Conservation (phyloP, 1,140 invertebrate genomes). For the Hestina assimilis region DNA sequence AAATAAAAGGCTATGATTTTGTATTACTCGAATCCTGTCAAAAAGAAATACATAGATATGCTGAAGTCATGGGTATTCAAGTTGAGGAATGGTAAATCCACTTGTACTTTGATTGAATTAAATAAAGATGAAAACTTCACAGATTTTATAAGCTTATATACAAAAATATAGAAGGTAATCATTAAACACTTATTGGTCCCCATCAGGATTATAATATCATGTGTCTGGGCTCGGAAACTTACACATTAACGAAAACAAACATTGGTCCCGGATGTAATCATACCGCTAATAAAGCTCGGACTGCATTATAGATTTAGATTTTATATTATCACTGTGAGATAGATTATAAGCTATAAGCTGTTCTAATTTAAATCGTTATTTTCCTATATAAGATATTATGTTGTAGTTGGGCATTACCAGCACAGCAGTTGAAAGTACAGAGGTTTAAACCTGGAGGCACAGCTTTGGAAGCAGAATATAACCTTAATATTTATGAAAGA, state of each 20-base stretch:
- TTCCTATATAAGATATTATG: too few species aligned
- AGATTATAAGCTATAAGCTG: too few species aligned
- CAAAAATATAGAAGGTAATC: too few species aligned
- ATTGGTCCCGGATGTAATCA: too few species aligned
- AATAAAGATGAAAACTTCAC: neutral
- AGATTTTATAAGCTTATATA: neutral
- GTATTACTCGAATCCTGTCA: conserved; percentile 89
- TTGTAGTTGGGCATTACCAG: conserved; percentile 86
- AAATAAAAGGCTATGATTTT: conserved; percentile 90
- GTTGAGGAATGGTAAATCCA: conserved; percentile 87
- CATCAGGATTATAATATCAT: too few species aligned
- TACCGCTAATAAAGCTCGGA: too few species aligned
- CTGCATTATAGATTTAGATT: too few species aligned
- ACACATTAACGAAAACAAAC: too few species aligned
- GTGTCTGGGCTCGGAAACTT: too few species aligned
- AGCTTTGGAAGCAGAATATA: conserved; percentile 84
- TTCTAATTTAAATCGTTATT: conserved; percentile 1
- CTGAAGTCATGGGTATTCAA: conserved; percentile 85
- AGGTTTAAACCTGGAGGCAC: conserved; percentile 84
- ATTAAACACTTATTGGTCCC: too few species aligned
- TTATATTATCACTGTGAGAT: too few species aligned
- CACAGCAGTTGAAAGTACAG: conserved; percentile 83
- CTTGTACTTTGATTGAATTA: too few species aligned
- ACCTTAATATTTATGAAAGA: conserved; percentile 87
- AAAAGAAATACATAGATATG: conserved; percentile 85